Evolutionary conservation across 2,797 vertebrate genomes (phyloP).

Genomic region (Crocidura indochinensis): DNA sequence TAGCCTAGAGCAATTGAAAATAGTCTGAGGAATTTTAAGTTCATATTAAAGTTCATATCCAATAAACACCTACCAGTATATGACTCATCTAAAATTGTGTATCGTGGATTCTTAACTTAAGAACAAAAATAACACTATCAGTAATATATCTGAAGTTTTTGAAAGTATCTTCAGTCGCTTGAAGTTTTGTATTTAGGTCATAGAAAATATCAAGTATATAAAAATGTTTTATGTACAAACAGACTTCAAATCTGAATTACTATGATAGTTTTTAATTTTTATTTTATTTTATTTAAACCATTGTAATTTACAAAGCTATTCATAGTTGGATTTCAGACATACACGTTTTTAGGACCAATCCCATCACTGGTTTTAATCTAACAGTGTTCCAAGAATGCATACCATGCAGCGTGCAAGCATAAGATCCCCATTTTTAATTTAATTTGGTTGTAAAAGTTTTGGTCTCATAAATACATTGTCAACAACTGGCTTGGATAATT

Average conservation of each 20-base stretch:
- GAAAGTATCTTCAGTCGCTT: background rate
- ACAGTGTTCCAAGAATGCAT: too few relatives aligned
- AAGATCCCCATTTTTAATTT: too few relatives aligned
- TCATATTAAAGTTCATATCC: background rate
- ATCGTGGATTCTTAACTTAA: background rate
- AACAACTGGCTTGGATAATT: too few relatives aligned
- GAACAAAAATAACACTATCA: background rate
- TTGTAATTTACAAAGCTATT: too few relatives aligned
- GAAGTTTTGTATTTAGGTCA: background rate
- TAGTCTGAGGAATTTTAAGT: background rate
- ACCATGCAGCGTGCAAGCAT: too few relatives aligned
- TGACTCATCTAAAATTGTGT: background rate
- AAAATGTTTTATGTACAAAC: background rate
- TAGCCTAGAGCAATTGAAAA: background rate
- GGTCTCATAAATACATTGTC: too few relatives aligned
- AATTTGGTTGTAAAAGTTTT: too few relatives aligned
- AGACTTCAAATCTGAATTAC: background rate
- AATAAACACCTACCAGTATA: background rate
- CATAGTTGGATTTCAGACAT: too few relatives aligned
- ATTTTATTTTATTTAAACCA: too few relatives aligned
- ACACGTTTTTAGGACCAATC: too few relatives aligned
- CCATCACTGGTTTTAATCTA: too few relatives aligned
- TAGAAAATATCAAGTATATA: background rate
- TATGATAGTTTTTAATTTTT: background rate
- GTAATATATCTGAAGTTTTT: slow-evolving; percentile 1